A percentile compares a stretch with the other conserved stretches of the same genome.
phyloP scores from a whole-genome alignment of 2,888 invertebrate genomes.

The Resseliella maxima region DNA sequence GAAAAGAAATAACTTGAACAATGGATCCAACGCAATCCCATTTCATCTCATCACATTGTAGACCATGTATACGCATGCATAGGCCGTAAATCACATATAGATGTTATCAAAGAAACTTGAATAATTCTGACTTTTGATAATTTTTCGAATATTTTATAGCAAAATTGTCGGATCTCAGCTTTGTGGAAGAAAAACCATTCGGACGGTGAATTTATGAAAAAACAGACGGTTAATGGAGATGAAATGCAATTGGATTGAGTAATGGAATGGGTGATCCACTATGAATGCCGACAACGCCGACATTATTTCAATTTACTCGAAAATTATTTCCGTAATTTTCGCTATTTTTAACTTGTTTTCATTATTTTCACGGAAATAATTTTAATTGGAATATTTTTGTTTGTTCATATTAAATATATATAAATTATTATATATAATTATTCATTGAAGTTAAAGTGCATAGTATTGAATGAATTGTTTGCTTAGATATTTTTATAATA shows the following conservation, averaged over 20 bases:
- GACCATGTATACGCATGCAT: neutral
- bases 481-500: too few relatives aligned
- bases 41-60: neutral
- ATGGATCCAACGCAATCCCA: neutral
- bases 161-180: too few relatives aligned
- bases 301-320: neutral
- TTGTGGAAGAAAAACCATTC: too few relatives aligned
- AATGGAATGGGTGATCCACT: neutral
- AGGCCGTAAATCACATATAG: slow-evolving; percentile 6
- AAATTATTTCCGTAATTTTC: slow-evolving; percentile 2
- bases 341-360: neutral
- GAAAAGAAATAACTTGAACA: neutral
- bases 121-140: too few relatives aligned
- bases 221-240: too few relatives aligned
- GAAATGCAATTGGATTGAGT: neutral
- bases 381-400: neutral
- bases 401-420: neutral
- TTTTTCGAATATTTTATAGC: too few relatives aligned
- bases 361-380: neutral
- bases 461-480: too few relatives aligned
- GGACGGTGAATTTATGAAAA: too few relatives aligned
- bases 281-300: neutral
- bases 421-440: too few relatives aligned
- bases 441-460: too few relatives aligned
- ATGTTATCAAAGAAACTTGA: too few relatives aligned